phyloP scores from a whole-genome alignment of 2,797 vertebrate species.

The Eleutherodactylus coqui region DNA sequence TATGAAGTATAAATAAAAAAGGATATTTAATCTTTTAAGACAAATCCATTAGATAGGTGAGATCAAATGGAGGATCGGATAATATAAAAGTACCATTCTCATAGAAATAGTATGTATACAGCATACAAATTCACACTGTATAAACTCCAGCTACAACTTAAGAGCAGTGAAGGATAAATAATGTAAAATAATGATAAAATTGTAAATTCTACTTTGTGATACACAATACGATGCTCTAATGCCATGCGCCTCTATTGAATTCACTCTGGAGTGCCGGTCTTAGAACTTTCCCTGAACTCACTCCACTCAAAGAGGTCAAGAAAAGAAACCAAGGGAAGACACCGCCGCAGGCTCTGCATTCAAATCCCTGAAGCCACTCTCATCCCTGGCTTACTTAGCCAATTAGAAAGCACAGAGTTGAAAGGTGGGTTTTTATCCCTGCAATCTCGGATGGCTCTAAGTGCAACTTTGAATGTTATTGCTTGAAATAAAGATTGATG shows the following conservation, averaged over 20 bases:
- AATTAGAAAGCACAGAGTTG: slow-evolving; percentile 22
- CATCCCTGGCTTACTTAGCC: slow-evolving; percentile 25
- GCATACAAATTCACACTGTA: too few relatives aligned
- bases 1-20: too few relatives aligned
- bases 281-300: neutral
- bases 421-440: slow-evolving; percentile 25
- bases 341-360: neutral
- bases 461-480: slow-evolving; percentile 10
- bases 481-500: slow-evolving; percentile 58
- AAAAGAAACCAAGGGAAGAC: neutral
- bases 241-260: neutral
- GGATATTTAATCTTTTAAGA: too few relatives aligned
- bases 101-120: too few relatives aligned
- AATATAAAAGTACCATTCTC: too few relatives aligned
- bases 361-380: neutral
- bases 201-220: neutral
- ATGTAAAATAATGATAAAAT: neutral
- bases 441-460: neutral
- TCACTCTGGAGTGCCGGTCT: neutral
- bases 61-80: too few relatives aligned
- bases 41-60: too few relatives aligned
- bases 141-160: too few relatives aligned
- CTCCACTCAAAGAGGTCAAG: neutral
- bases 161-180: too few relatives aligned
- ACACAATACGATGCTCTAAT: neutral